Base-by-base conservation (phyloP, 2,888 invertebrate genomes). In the Brassicogethes aeneus region DNA sequence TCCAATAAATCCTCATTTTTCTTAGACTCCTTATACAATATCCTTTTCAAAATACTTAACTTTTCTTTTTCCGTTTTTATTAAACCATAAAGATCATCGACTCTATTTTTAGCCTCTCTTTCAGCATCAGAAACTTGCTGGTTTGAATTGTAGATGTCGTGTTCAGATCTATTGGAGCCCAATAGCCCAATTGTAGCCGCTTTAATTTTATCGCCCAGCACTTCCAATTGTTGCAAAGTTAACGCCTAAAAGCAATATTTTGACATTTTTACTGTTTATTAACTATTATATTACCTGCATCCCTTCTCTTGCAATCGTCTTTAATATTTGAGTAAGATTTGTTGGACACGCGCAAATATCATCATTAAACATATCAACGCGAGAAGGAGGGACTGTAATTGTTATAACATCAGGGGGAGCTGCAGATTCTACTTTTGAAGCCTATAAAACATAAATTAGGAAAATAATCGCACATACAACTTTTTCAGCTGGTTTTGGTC, bases 51-150 rank as follows among this genome's bases (percentile, higher is more conserved):
- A n/a, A n/a, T n/a, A n/a, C n/a, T n/a, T 10, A 55, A 38, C n/a
- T 49, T 47, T 33, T 52, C 47, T 33, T 53, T 54, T 42, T 55
- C 55, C 13, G 45, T 14, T 38, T 52, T 52, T 2, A 53, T 23
- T 5, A 10, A 23, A 23, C 23, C 23, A 7, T 23, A 10, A 23
- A 23, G 23, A 5, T 23, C 23, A 5, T 23, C 23, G 23, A 23
- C 10, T 23, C 10, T 23, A 23, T 7, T 5, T 5, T 23, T 23
- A 23, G 23, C 5, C 5, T 23, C 23, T 5, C 10, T 7, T 23
- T 23, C 23, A 5, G 5, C 10, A 7, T 23, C 10, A 5, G 10
- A 23, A 5, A 23, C 5, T 5, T 23, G 5, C 23, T 23, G 23
- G 5, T 23, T 10, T 23, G 10, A 23, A 23, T 5, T 10, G 23